These are phyloP conservation scores for Zophobas morio DNA, from an alignment of 1,140 invertebrate species.

Conservation along the genomic window DNA sequence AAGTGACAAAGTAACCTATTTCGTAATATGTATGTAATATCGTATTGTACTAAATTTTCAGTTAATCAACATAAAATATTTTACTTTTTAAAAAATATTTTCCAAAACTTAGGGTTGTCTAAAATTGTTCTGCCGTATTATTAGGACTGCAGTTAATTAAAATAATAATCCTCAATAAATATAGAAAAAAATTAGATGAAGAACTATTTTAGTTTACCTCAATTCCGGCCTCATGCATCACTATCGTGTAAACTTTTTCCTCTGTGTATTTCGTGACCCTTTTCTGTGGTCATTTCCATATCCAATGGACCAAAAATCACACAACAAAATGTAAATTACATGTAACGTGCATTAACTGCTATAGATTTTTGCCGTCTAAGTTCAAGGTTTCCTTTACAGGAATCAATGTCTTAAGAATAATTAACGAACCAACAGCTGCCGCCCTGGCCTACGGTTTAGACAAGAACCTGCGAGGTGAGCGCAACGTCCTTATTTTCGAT, in stretches of 20 bases:
- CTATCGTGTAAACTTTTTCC: background rate
- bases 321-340: conserved; percentile 2
- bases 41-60: too few species aligned
- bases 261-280: background rate
- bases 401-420: conserved; percentile 81
- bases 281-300: background rate
- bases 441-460: conserved; percentile 86
- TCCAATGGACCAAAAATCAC: background rate
- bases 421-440: conserved; percentile 86
- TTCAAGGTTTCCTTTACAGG: conserved; percentile 61
- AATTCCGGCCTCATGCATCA: too few species aligned
- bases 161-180: too few species aligned
- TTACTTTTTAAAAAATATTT: too few species aligned
- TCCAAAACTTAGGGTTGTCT: too few species aligned
- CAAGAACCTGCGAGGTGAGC: conserved; percentile 81
- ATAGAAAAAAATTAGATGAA: too few species aligned
- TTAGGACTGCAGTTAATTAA: too few species aligned
- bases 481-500: conserved; percentile 78
- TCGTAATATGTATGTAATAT: too few species aligned
- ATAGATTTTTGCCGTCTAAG: conserved; percentile 13
- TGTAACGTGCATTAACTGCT: background rate
- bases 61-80: too few species aligned
- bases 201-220: too few species aligned
- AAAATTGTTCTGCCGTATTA: too few species aligned
- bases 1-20: too few species aligned